A percentile compares a stretch with the other conserved stretches of the same genome.
Evolutionary conservation across 2,888 invertebrate genomes (phyloP).

Genomic region (Agonum fuliginosum): DNA sequence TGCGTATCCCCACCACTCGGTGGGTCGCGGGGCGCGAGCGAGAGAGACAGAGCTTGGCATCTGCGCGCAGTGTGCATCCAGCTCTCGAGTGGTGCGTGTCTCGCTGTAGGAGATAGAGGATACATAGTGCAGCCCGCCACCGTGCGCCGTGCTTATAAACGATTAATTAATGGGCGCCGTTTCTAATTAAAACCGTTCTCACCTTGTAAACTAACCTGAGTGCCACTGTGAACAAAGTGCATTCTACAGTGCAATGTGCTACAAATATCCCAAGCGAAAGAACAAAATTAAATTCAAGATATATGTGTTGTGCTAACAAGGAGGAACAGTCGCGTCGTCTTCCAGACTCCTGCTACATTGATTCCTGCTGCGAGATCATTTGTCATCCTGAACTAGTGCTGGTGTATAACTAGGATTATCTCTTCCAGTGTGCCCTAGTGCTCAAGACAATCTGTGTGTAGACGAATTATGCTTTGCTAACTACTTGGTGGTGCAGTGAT

Average conservation of each 20-base stretch:
- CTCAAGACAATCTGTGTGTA: slow-evolving; percentile 27
- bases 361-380: not conserved
- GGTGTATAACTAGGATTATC: slow-evolving; percentile 32
- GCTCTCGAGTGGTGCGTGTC: not conserved
- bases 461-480: not conserved
- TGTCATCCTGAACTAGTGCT: slow-evolving; percentile 25
- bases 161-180: slow-evolving; percentile 40
- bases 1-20: slow-evolving; percentile 45
- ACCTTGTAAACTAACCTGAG: slow-evolving; percentile 35
- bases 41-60: slow-evolving; percentile 34
- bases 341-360: not conserved
- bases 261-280: slow-evolving; percentile 56
- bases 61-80: slow-evolving; percentile 48
- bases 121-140: not conserved
- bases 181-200: slow-evolving; percentile 40
- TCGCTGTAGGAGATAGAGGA: not conserved
- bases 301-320: slow-evolving; percentile 10
- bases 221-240: slow-evolving; percentile 38
- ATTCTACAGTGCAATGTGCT: slow-evolving; percentile 54
- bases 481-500: slow-evolving; percentile 40
- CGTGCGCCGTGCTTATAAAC: slow-evolving; percentile 27
- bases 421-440: slow-evolving; percentile 6
- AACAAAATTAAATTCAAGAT: slow-evolving; percentile 54
- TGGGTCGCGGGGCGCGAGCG: slow-evolving; percentile 12
- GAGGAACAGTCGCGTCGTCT: not conserved